Percentiles rank a stretch among this genome's conserved stretches.
Conservation (phyloP, 2,797 vertebrate genomes). For the Chaetophractus vellerosus region DNA sequence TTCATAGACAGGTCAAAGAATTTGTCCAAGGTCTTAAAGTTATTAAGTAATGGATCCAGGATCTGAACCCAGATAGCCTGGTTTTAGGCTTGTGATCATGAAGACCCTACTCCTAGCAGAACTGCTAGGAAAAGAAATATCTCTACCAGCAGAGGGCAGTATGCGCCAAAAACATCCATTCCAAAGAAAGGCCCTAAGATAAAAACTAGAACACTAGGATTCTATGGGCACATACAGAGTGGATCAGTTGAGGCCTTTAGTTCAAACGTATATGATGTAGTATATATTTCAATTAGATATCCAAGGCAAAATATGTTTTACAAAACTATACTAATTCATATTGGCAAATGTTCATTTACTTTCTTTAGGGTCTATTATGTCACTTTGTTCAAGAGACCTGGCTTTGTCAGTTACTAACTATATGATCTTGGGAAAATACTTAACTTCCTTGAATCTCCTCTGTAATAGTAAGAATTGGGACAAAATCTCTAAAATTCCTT, state of each 20-base stretch:
- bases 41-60: neutral
- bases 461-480: slow-evolving; percentile 54
- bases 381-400: neutral
- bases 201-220: slow-evolving; percentile 1
- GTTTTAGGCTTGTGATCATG: neutral
- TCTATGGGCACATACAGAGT: neutral
- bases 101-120: neutral
- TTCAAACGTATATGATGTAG: slow-evolving; percentile 3
- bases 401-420: slow-evolving; percentile 12
- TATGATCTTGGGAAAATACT: slow-evolving; percentile 56
- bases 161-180: slow-evolving; percentile 26
- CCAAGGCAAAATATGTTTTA: slow-evolving; percentile 58
- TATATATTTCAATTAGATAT: slow-evolving; percentile 48
- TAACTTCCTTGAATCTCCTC: neutral
- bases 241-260: neutral
- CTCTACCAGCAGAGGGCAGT: slow-evolving; percentile 68
- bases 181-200: neutral
- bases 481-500: slow-evolving; percentile 52
- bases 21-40: slow-evolving; percentile 26
- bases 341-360: slow-evolving; percentile 39
- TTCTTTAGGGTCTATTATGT: slow-evolving; percentile 40
- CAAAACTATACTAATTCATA: slow-evolving; percentile 48
- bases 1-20: slow-evolving; percentile 32
- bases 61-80: neutral
- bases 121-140: slow-evolving; percentile 19